A percentile compares a stretch with the other conserved stretches of the same genome.
phyloP scores from a whole-genome alignment of 1,140 invertebrate genomes.

The Pteromalus puparum region DNA sequence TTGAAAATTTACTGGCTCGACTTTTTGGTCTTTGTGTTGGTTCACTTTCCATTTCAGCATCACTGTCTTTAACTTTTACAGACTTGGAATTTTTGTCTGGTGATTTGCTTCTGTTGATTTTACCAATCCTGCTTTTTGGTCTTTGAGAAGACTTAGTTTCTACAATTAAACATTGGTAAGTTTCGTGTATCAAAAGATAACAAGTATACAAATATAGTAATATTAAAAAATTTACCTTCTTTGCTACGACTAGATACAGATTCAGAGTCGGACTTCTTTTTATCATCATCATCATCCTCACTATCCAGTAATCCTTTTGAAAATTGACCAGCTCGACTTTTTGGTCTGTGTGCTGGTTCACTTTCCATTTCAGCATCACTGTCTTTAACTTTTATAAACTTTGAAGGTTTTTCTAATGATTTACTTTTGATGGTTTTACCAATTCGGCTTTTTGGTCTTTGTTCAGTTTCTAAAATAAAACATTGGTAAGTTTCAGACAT shows the following conservation, averaged over 20 bases:
- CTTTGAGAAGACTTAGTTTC: conserved; percentile 3
- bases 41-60: conserved; percentile 5
- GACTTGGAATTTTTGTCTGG: neutral
- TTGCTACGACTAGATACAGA: neutral
- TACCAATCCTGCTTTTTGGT: conserved; percentile 25
- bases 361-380: conserved; percentile 15
- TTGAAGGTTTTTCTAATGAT: neutral
- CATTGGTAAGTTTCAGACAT: neutral
- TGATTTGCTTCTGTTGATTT: neutral
- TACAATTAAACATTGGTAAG: neutral
- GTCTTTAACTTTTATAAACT: neutral
- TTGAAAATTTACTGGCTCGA: conserved; percentile 11
- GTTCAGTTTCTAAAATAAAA: neutral
- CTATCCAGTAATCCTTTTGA: neutral
- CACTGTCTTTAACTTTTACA: neutral
- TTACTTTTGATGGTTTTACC: neutral
- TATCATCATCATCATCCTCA: conserved; percentile 28
- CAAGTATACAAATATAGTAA: neutral
- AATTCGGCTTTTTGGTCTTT: conserved; percentile 21
- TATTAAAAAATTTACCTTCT: conserved; percentile 4
- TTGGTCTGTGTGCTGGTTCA: neutral
- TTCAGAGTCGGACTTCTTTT: neutral
- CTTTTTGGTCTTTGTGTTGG: conserved; percentile 17
- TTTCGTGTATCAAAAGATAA: neutral
- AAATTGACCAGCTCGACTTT: conserved; percentile 31